These are phyloP conservation scores for Acanthis flammea DNA, from an alignment of 2,797 vertebrate species.

Conservation along the genomic window DNA sequence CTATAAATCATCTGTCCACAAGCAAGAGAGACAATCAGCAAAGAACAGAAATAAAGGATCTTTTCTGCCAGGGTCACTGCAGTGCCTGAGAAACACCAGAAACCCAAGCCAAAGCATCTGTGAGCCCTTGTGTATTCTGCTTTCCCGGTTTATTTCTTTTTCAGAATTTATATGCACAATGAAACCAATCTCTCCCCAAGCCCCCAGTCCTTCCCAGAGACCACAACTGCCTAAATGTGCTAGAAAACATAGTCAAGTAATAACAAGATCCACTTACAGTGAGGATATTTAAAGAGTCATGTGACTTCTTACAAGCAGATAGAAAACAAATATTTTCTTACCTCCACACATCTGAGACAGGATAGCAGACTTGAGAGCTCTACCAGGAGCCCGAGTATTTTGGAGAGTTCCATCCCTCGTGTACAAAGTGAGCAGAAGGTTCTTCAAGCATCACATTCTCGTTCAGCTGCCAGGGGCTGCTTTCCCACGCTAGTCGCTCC, in stretches of 20 bases:
- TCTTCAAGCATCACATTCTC: background rate
- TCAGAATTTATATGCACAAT: background rate
- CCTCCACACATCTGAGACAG: slow-evolving; percentile 35
- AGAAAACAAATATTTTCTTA: slow-evolving; percentile 49
- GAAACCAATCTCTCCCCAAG: background rate
- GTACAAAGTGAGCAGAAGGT: background rate
- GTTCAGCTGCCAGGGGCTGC: background rate
- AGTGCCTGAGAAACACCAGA: background rate
- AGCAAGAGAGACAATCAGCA: background rate
- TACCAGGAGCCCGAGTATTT: background rate
- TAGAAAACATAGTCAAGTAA: background rate
- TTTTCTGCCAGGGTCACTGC: background rate
- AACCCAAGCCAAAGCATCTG: slow-evolving; percentile 47
- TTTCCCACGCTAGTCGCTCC: background rate
- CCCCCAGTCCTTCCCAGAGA: background rate
- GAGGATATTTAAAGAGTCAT: background rate
- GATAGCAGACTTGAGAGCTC: background rate
- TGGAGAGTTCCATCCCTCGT: slow-evolving; percentile 39
- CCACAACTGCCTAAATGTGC: background rate
- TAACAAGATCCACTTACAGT: background rate
- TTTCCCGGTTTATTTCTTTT: background rate
- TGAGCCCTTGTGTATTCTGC: background rate
- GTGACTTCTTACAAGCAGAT: background rate
- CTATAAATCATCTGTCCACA: background rate
- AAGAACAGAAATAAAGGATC: slow-evolving; percentile 11